Base-by-base conservation (phyloP, 2,797 vertebrate species). In the Falco berigora region DNA sequence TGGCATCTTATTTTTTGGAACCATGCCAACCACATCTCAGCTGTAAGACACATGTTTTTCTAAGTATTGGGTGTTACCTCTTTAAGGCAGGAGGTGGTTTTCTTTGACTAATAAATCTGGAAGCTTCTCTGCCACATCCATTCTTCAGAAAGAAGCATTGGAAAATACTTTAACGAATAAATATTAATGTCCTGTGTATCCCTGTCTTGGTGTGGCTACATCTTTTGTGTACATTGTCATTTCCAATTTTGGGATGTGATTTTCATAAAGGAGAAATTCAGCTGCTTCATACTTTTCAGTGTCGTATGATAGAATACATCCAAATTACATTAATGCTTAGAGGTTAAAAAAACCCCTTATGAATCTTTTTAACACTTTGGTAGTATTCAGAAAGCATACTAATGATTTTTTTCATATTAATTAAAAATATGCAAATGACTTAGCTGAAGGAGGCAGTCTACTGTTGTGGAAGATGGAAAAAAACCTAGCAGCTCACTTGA, bases 351-450 rank as follows among this genome's bases (percentile, higher is more conserved):
- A 47, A 73, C 23, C 19, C 7, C 20, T 56, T 82, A 12, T 22
- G 12, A 91, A 24, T 71, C 9, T 76, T 89, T 44, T 77, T 86
- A 87, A 18, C 32, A 9, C 71, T 85, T 87, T 32, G 19, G 89
- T 69, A 71, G 49, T 85, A 91, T 91, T 96, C 71, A 63, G 34
- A 71, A 68, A 87, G 24, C 84, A 61, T 89, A 42, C 46, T 74
- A 52, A 53, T 59, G 28, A 73, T 23, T 52, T 94, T 42, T 28
- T 93, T 96, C 47, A 42, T 74, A 40, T 85, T 94, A 92, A 94
- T 95, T 95, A 92, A 90, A 86, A 87, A 61, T 88, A 85, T 94
- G 90, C 80, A 93, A 91, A 94, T 86, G 1, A 5, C 9, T 66
- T 67, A 82, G 71, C 52, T 89, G 78, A 92, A 95, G 77, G 78